Conservation (phyloP, 2,797 vertebrate species). For the Lepus oiostolus region DNA sequence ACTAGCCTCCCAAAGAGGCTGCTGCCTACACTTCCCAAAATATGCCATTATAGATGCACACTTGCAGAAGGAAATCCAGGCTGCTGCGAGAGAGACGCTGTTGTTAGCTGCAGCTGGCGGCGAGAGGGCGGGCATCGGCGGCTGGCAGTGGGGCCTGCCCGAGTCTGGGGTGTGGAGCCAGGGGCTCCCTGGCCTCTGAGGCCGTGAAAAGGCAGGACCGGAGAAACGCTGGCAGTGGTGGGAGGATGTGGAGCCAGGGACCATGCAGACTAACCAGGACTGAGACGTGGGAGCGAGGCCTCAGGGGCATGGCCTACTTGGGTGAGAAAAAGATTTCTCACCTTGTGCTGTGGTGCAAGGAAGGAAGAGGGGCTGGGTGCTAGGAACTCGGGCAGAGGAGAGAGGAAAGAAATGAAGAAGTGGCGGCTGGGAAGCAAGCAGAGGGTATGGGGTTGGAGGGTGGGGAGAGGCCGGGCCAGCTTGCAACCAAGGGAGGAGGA, state of each 20-base stretch:
- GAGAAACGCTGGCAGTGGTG: not conserved
- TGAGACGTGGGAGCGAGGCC: not conserved
- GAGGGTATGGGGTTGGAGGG: not conserved
- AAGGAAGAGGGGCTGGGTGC: slow-evolving; percentile 19
- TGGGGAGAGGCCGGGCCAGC: not conserved
- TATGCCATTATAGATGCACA: slow-evolving; percentile 73
- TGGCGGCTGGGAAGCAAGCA: not conserved
- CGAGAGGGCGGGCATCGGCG: not conserved
- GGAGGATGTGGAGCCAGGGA: not conserved
- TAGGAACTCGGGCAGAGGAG: slow-evolving; percentile 29
- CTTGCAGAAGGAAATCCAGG: slow-evolving; percentile 53
- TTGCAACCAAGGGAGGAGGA: not conserved
- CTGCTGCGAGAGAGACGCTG: slow-evolving; percentile 29
- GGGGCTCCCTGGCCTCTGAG: not conserved
- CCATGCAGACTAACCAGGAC: not conserved
- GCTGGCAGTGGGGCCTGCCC: slow-evolving; percentile 40
- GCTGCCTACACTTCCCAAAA: slow-evolving; percentile 76
- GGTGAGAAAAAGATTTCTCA: slow-evolving; percentile 74
- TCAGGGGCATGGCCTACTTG: not conserved
- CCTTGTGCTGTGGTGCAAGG: slow-evolving; percentile 51
- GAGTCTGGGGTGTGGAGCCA: slow-evolving; percentile 44
- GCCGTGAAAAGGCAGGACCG: not conserved
- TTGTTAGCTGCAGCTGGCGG: slow-evolving; percentile 30
- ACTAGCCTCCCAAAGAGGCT: slow-evolving; percentile 59
- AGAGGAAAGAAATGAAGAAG: not conserved